phyloP scores from a whole-genome alignment of 37 sponge, comb jelly and placozoan species.

The Crambe crambe region DNA sequence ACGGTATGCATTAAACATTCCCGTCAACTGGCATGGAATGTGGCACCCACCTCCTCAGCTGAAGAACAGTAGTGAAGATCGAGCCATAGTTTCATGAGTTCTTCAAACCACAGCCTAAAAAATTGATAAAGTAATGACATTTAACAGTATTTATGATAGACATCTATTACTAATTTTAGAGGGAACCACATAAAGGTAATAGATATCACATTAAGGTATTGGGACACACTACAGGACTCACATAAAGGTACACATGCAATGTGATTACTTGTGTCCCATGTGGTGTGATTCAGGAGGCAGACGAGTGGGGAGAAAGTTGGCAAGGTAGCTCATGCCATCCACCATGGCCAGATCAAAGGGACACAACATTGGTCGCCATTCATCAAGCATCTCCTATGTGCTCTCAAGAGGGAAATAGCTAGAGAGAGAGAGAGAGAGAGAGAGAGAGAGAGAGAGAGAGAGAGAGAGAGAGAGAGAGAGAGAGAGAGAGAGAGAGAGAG shows the following conservation, averaged over 20 bases:
- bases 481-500: neutral
- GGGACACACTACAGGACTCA: too few relatives aligned
- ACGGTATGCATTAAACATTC: neutral
- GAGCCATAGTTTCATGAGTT: constrained; percentile 75
- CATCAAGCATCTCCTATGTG: constrained; percentile 92
- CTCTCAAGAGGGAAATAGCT: constrained; percentile 90
- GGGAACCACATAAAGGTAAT: too few relatives aligned
- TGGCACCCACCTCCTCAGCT: constrained; percentile 55
- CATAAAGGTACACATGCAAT: too few relatives aligned
- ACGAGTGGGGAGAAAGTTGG: constrained; percentile 77
- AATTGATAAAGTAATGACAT: neutral
- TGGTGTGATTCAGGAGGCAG: constrained; percentile 42
- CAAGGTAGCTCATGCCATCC: constrained; percentile 44
- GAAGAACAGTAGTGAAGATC: constrained; percentile 13
- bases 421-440: constrained; percentile 5
- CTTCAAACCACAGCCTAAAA: constrained; percentile 88
- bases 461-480: constrained; percentile 5
- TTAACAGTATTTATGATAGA: neutral
- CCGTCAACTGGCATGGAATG: neutral
- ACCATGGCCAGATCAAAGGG: constrained; percentile 68
- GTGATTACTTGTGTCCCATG: neutral
- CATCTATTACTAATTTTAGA: too few relatives aligned
- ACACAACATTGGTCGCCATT: constrained; percentile 87
- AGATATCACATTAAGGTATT: too few relatives aligned
- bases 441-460: constrained; percentile 7